A percentile compares a stretch with the other conserved stretches of the same genome.
These are phyloP conservation scores for Sepioteuthis lessoniana DNA, from an alignment of 2,888 invertebrate genomes.

Conservation along the genomic window DNA sequence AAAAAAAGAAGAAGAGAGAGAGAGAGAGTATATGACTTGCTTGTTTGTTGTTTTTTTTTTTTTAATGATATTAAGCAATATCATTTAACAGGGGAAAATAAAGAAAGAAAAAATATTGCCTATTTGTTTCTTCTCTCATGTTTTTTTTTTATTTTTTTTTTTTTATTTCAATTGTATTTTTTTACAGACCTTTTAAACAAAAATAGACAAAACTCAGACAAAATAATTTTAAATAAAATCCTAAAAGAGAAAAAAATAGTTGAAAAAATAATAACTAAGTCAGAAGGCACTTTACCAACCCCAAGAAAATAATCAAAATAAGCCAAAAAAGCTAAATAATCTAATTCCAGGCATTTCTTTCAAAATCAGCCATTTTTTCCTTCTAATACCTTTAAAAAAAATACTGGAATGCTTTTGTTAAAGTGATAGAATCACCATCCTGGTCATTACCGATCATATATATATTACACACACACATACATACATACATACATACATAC, in stretches of 20 bases:
- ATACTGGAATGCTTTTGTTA: background rate
- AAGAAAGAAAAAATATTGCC: background rate
- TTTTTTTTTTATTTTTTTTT: too few species aligned
- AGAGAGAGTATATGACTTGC: background rate
- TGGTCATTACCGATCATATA: background rate
- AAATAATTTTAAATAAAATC: background rate
- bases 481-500: background rate
- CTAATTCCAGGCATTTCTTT: background rate
- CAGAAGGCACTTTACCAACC: slow-evolving; percentile 33
- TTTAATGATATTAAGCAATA: background rate
- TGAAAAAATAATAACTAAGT: background rate
- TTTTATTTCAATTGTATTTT: background rate
- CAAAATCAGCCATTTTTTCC: background rate
- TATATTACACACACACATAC: background rate
- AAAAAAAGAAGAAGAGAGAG: background rate
- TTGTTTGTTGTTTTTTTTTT: background rate
- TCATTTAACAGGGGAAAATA: background rate
- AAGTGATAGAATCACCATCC: background rate
- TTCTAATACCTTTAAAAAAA: background rate
- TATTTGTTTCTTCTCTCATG: too few species aligned
- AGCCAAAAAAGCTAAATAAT: background rate
- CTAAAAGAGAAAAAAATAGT: background rate
- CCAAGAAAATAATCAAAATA: background rate
- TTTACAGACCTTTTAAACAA: background rate
- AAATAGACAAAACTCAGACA: background rate